Conservation (phyloP, 2,113 vertebrate species). For the Carlito syrichta region DNA sequence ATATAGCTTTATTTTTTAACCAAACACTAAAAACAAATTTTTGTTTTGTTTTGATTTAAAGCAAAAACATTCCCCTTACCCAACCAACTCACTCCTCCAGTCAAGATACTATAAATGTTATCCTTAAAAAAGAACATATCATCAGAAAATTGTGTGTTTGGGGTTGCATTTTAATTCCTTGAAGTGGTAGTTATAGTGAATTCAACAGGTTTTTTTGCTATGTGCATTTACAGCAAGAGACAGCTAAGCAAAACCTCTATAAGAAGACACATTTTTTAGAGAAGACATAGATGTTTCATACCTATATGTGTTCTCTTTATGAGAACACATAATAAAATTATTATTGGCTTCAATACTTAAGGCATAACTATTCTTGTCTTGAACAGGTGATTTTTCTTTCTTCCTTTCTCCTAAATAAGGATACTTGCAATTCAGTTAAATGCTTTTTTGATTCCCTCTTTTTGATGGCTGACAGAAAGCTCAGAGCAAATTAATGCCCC, state of each 20-base stretch:
- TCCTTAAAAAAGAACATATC: not conserved
- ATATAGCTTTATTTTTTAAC: not conserved
- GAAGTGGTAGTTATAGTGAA: not conserved
- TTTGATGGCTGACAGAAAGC: not conserved
- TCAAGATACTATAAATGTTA: not conserved
- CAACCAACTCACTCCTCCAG: not conserved
- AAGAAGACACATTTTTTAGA: not conserved
- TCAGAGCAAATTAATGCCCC: not conserved
- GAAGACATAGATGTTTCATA: not conserved
- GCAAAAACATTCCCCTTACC: not conserved
- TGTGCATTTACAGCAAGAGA: not conserved
- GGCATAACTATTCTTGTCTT: not conserved
- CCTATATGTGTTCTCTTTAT: not conserved
- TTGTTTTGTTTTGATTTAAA: constrained; percentile 29
- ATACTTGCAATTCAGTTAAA: not conserved
- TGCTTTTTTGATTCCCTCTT: not conserved
- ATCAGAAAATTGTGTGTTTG: not conserved
- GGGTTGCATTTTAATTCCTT: not conserved
- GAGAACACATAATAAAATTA: not conserved
- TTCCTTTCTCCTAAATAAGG: not conserved
- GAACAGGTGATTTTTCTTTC: not conserved
- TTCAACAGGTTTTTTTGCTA: not conserved
- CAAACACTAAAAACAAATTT: not conserved
- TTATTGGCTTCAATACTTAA: not conserved
- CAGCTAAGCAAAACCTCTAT: not conserved